Conservation (phyloP, 1,140 invertebrate species). For the Brachionus manjavacas region DNA sequence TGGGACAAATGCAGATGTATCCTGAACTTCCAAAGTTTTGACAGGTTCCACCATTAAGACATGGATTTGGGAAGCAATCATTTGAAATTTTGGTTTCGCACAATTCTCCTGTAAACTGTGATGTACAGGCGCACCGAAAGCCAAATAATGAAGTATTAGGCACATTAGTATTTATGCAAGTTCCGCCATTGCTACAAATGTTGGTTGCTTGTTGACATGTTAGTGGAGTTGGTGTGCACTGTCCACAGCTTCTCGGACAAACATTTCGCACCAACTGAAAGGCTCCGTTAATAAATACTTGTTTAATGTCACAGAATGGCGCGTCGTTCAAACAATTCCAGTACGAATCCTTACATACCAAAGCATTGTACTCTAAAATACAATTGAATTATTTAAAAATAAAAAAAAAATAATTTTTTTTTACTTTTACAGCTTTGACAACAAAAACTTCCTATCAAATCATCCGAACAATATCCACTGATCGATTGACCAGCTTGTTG, state of each 20-base stretch:
- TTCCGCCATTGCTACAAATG: slow-evolving; percentile 49
- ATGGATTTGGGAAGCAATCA: slow-evolving; percentile 32
- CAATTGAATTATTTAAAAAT: not conserved
- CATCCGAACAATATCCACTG: not conserved
- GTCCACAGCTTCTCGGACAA: not conserved
- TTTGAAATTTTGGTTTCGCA: slow-evolving; percentile 58
- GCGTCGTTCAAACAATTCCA: not conserved
- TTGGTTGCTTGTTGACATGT: not conserved
- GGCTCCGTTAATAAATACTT: not conserved
- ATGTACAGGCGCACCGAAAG: slow-evolving; percentile 59
- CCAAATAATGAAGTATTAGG: not conserved
- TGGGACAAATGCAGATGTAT: slow-evolving; percentile 37
- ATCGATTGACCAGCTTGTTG: not conserved
- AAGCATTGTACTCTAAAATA: slow-evolving; percentile 15
- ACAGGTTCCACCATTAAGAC: slow-evolving; percentile 42
- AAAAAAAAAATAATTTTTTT: not conserved
- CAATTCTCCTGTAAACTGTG: slow-evolving; percentile 47
- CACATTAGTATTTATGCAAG: slow-evolving; percentile 44
- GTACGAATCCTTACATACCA: not conserved
- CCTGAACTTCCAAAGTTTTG: not conserved
- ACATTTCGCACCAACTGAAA: not conserved
- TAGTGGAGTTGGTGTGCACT: not conserved
- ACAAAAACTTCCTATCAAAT: not conserved
- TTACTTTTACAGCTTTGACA: slow-evolving; percentile 39
- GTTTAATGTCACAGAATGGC: not conserved